phyloP scores from a whole-genome alignment of 30 jellyfish, hydroid and myxozoan genomes.

The Cassiopea xamachana region DNA sequence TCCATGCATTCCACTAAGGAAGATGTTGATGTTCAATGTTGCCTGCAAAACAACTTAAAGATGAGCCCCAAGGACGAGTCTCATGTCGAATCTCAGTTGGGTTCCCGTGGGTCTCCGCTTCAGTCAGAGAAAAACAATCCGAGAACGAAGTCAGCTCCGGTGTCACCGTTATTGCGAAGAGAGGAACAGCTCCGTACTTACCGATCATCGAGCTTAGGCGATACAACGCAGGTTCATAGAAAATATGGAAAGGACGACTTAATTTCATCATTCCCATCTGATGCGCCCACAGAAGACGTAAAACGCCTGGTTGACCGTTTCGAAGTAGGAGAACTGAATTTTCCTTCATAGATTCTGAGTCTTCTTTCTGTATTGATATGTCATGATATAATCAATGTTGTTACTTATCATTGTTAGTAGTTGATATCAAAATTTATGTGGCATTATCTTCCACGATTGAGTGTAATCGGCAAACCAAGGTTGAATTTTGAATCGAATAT shows the following conservation, averaged over 20 bases:
- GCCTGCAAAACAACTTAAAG: background rate
- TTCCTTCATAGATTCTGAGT: no score
- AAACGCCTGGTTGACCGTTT: conserved; percentile 58
- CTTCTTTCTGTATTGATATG: no score
- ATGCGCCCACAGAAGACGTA: conserved; percentile 51
- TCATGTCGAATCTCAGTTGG: background rate
- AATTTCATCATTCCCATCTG: conserved; percentile 6
- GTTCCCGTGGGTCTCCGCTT: background rate
- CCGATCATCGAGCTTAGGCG: conserved; percentile 31
- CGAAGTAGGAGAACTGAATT: conserved; percentile 31
- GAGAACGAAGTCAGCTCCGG: conserved; percentile 17
- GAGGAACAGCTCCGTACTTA: background rate
- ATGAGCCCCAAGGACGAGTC: background rate
- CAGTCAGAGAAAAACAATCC: background rate
- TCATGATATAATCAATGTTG: no score
- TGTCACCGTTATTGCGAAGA: conserved; percentile 2
- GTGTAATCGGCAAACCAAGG: no score
- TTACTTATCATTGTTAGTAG: no score
- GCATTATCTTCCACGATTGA: no score
- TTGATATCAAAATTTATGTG: no score
- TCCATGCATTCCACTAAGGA: conserved; percentile 7
- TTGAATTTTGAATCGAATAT: no score
- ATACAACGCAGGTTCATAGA: no score
- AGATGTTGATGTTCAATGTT: background rate
- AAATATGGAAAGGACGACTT: no score